Conservation (phyloP, 2,888 invertebrate genomes). For the Troides helena region DNA sequence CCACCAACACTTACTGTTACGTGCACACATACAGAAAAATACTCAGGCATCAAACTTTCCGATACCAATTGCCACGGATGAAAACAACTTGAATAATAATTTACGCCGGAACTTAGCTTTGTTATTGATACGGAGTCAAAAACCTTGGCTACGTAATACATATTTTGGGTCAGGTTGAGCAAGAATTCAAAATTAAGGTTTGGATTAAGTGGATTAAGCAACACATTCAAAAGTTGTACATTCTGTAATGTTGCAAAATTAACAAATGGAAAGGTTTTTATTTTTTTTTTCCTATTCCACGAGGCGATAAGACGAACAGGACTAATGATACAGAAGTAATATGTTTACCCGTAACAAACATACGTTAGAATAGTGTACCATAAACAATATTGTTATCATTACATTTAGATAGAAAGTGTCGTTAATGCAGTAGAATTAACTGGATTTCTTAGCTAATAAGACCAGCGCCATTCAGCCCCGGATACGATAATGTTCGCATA, state of each 20-base stretch:
- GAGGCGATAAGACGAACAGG: no score
- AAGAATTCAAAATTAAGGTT: neutral
- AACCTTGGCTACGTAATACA: neutral
- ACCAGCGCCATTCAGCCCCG: no score
- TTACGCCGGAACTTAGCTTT: neutral
- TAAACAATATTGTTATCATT: no score
- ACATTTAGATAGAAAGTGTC: no score
- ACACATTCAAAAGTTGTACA: neutral
- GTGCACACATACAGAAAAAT: conserved; percentile 4
- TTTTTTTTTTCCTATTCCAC: no score
- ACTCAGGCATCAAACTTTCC: neutral
- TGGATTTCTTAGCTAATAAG: no score
- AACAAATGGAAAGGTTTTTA: neutral
- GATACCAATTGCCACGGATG: neutral
- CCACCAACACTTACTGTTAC: conserved; percentile 6
- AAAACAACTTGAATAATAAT: conserved; percentile 5
- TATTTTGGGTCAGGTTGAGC: neutral
- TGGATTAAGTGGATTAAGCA: neutral
- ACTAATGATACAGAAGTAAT: no score
- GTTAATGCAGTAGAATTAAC: no score
- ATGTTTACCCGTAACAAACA: no score
- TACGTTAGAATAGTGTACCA: no score
- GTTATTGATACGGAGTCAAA: neutral
- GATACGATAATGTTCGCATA: no score
- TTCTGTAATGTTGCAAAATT: neutral